A percentile compares a stretch with the other conserved stretches of the same genome.
phyloP scores from a whole-genome alignment of 2,888 invertebrate genomes.

The Caenorhabditis sp. region DNA sequence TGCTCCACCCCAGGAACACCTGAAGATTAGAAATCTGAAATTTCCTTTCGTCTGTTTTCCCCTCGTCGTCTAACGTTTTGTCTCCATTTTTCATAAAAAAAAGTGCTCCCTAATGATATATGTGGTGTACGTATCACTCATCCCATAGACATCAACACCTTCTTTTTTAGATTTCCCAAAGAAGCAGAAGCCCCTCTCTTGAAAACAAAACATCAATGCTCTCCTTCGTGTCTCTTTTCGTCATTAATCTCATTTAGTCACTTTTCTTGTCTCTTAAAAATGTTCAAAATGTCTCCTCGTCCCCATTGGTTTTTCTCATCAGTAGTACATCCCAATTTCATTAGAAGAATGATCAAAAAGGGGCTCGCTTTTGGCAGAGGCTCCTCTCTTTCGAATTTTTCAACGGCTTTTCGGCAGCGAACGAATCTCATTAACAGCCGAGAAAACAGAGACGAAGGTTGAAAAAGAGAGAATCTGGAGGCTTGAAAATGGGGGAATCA shows the following conservation, averaged over 20 bases:
- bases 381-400: background rate
- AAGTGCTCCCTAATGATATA: conserved; percentile 8
- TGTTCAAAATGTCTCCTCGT: background rate
- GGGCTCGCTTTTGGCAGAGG: no score
- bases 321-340: conserved; percentile 41
- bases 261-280: background rate
- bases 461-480: conserved; percentile 6
- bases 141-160: conserved; percentile 16
- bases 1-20: background rate
- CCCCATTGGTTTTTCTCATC: conserved; percentile 26
- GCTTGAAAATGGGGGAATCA: background rate
- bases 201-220: conserved; percentile 30
- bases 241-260: conserved; percentile 21
- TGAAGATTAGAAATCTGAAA: conserved; percentile 12
- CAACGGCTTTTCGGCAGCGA: conserved; percentile 6
- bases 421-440: conserved; percentile 28
- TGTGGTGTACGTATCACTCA: conserved; percentile 1
- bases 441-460: conserved; percentile 3
- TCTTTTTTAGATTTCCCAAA: background rate
- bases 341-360: conserved; percentile 19
- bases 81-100: background rate
- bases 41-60: background rate
- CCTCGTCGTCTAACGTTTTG: background rate
- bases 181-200: background rate
- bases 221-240: background rate